These are phyloP conservation scores for Sigmodon hispidus DNA, from an alignment of 2,113 vertebrate species.

Conservation along the genomic window DNA sequence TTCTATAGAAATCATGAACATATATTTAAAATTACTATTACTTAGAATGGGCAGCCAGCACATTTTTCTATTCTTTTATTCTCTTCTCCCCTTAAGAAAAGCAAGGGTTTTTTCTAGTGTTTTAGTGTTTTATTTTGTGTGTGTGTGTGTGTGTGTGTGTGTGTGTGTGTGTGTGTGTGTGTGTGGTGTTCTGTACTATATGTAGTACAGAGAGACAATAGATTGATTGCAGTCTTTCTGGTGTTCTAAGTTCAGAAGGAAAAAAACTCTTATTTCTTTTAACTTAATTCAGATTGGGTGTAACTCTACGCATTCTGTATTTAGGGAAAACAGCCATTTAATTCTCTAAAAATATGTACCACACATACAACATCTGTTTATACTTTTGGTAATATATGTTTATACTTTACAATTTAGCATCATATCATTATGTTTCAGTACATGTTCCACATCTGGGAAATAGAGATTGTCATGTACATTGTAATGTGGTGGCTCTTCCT, in stretches of 20 bases:
- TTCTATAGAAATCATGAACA: constrained; percentile 25
- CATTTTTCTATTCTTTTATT: neutral
- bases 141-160: neutral
- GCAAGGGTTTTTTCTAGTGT: neutral
- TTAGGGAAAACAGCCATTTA: constrained; percentile 36
- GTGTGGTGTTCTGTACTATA: neutral
- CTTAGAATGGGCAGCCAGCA: neutral
- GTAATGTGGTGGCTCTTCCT: neutral
- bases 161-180: neutral
- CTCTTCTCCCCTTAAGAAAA: neutral
- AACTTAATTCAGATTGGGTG: neutral
- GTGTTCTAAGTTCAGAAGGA: neutral
- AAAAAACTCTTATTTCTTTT: neutral
- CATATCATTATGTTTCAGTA: neutral
- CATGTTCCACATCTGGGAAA: neutral
- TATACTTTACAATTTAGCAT: neutral
- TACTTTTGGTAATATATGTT: neutral
- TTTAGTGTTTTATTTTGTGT: neutral
- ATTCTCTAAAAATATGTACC: constrained; percentile 46
- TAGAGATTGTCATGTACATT: neutral
- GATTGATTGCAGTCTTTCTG: neutral
- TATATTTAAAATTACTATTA: constrained; percentile 61
- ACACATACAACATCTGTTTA: neutral
- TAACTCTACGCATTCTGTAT: neutral
- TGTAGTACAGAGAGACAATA: neutral